Percentiles rank a stretch among this genome's conserved stretches.
phyloP scores from a whole-genome alignment of 2,113 vertebrate species.

The Larimichthys crocea region DNA sequence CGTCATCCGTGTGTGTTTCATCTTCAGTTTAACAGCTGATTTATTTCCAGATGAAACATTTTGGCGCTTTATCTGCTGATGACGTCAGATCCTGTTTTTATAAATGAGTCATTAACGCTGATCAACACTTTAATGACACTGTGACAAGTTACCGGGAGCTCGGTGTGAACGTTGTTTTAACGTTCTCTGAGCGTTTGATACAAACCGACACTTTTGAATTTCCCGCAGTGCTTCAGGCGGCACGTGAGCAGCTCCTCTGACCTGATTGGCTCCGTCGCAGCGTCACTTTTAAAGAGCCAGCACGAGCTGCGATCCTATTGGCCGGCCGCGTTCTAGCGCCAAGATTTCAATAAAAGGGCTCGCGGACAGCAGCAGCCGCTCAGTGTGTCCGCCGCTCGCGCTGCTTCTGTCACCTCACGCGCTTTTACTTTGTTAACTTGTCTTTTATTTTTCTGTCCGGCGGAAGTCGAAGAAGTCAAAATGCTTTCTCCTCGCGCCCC shows the following conservation, averaged over 20 bases:
- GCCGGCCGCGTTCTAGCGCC: slow-evolving; percentile 69
- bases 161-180: background rate
- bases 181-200: background rate
- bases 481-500: slow-evolving; percentile 86
- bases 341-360: slow-evolving; percentile 74
- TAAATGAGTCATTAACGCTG: too few species aligned
- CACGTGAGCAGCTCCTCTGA: background rate
- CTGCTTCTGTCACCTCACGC: fast-evolving
- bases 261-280: slow-evolving; percentile 71
- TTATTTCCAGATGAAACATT: too few species aligned
- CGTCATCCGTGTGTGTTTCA: too few species aligned
- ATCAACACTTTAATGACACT: too few species aligned
- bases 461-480: background rate
- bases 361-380: background rate
- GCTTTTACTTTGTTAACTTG: background rate
- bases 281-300: slow-evolving; percentile 53
- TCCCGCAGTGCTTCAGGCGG: slow-evolving; percentile 45
- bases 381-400: background rate
- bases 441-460: background rate
- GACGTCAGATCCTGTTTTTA: too few species aligned
- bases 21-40: too few species aligned
- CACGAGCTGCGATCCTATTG: slow-evolving; percentile 58
- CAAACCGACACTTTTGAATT: slow-evolving; percentile 37
- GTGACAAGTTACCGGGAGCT: background rate
- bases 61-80: too few species aligned